Evolutionary conservation across 2,888 invertebrate species (phyloP), one percentile per base, ranked within the genome.

Genomic region (Charanyca ferruginea): DNA sequence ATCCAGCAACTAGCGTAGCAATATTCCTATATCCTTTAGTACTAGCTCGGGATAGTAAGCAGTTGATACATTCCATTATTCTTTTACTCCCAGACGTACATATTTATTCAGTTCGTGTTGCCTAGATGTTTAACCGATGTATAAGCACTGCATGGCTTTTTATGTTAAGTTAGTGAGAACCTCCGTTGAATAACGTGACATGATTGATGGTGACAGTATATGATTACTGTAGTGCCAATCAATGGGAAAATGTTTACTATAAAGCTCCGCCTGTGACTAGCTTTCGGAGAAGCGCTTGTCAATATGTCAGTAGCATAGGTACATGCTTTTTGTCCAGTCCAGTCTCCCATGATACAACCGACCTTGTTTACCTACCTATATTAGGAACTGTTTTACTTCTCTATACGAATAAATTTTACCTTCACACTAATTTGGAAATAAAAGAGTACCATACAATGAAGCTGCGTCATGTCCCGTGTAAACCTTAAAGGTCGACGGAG

Each of bases 221-320:
- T 83, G 71, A 79, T 77, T 79, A 83, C 75, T 77, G 72, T 75
- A 45, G 69, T 73, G 84, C 73, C 82, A 79, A 79, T 81, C 83
- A 79, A 79, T 69, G 71, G 59, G 66, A 57, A 71, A 76, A 82
- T 79, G 80, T 79, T 79, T 74, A 66, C 61, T 41, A 38, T 38
- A 38, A 32, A 9, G 9, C 9, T 32, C 9, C 7, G 6, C 28
- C n/a, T 41, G 35, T 20, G 54, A 73, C 67, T 51, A 60, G 25
- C 28, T 47, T 66, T 68, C 68, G 52, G 51, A 35, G 63, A 68
- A 65, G 55, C 61, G 45, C 47, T 62, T 77, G 76, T 73, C 75
- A 73, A 69, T 79, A 47, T 83, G 70, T 74, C 72, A 71, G 42
- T 58, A 64, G 57, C 68, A 74, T 54, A n/a, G n/a, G n/a, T n/a